Base-by-base conservation (phyloP, 2,797 vertebrate species). In the Antrozous pallidus region DNA sequence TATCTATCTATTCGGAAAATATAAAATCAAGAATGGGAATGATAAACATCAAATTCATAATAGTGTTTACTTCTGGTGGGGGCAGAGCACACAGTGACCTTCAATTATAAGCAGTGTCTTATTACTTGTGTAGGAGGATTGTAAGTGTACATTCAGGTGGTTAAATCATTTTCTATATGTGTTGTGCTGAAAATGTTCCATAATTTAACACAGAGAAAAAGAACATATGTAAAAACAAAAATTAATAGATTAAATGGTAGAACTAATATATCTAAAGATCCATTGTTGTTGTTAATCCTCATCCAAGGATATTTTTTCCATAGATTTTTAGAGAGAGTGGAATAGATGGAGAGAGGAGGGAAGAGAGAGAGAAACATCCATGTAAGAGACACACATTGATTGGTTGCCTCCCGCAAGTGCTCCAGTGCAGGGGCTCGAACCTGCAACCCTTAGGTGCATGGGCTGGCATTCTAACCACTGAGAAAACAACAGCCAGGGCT, bases 201-300 rank as follows among this genome's bases (percentile, higher is more conserved):
- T 77, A 80, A 67, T 84, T 71, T 90, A 92, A 90, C 10, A 82
- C 10, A 45, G 49, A n/a, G 58, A n/a, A 75, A 82, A 86, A 94
- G 22, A 80, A 91, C 83, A 90, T 54, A 56, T 4, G 10, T 49
- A 87, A 78, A 78, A 87, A 67, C 54, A 77, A 18, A 90, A 87
- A 82, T 71, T 13, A 65, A 67, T 31, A 82, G 10, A 49, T 54
- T 83, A 88, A 78, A 83, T 47, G 63, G 20, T 6, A 91, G 49
- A 63, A 75, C 6, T 22, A 22, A 77, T 40, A 70, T 77, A 83
- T 83, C 70, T 77, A 83, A 87, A 63, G 13, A 10, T 9, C 42
- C 69, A 82, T 61, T 56, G 54, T 56, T 10, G 51, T 56, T 56
- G 54, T 56, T 56, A 56, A 51, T 51, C 49, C 49, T 51, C 49